Percentiles rank a stretch among this genome's conserved stretches.
These are phyloP conservation scores for Plebejus anna DNA, from an alignment of 2,888 invertebrate genomes.

Conservation along the genomic window DNA sequence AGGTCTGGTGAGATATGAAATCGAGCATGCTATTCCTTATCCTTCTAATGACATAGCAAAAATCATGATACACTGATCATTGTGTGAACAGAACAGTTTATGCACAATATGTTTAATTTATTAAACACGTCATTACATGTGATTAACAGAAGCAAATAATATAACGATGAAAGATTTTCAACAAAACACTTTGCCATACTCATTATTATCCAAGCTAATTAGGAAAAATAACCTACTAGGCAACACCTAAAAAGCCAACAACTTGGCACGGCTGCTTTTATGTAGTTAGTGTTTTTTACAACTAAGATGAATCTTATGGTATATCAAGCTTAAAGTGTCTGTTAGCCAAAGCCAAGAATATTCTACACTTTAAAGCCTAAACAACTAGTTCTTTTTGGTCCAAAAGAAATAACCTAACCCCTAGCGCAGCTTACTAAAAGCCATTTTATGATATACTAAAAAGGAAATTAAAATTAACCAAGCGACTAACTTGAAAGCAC, in stretches of 20 bases:
- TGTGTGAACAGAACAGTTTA: neutral
- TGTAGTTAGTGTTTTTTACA: too few species aligned
- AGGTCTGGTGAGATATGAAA: neutral
- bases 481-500: neutral
- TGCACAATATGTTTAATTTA: neutral
- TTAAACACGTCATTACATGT: too few species aligned
- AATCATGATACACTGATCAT: neutral
- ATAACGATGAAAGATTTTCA: too few species aligned
- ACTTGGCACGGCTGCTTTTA: too few species aligned
- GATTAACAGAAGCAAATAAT: too few species aligned
- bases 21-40: neutral
- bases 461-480: conserved; percentile 10
- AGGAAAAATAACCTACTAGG: too few species aligned
- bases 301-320: too few species aligned
- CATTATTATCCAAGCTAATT: too few species aligned
- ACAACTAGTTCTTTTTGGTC: neutral
- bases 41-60: neutral
- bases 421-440: neutral
- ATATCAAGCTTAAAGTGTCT: neutral
- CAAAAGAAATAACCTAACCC: neutral
- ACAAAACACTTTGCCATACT: too few species aligned
- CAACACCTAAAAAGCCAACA: too few species aligned
- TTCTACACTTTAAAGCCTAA: neutral
- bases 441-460: neutral
- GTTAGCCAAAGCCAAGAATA: neutral